Evolutionary conservation across 2,797 vertebrate species (phyloP), one percentile per base, ranked within the genome.

Genomic region (Nannoperca obscura): DNA sequence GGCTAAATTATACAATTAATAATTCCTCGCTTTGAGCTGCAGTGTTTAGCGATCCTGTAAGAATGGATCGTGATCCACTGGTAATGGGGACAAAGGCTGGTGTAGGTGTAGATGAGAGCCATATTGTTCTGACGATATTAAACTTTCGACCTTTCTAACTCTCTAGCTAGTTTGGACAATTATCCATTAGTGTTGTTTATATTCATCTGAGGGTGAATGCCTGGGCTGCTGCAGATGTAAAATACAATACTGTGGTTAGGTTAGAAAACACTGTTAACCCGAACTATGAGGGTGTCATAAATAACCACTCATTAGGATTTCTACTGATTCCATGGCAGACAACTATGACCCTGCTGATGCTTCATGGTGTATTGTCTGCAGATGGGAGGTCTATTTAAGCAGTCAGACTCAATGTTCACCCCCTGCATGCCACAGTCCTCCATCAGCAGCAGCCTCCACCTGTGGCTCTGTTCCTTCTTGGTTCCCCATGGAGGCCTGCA

Each of bases 401-500:
- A 36, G 53, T 52, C 72, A 73, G 40, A 46, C 47, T 52, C 11
- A 50, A 46, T 46, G 27, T 46, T 38, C 17, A 27, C 62, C n/a
- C 47, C 10, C 55, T 34, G 53, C n/a, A n/a, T 57, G 32, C 44
- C 54, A 59, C 36, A 53, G n/a, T 53, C 17, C 42, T 11, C 49
- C 49, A 20, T 19, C 46, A 47, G 46, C 19, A 47, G 46, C 46
- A 47, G 46, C 19, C 19, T 20, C 46, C 46, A 46, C 64, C 58
- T 53, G 17, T 68, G 36, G 36, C 50, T 62, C 30, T 62, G 49
- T 22, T 77, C 52, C 44, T 58, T 22, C 44, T 47, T 34, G 22
- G 52, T 34, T 70, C 44, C 40, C 59, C 40, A 30, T 54, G 42
- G 71, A 63, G 60, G 13, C 22, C 22, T 38, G 60, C 68, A 72